Percentiles rank a stretch among this genome's conserved stretches.
Conservation (phyloP, 2,797 vertebrate species). For the Cygnus olor region DNA sequence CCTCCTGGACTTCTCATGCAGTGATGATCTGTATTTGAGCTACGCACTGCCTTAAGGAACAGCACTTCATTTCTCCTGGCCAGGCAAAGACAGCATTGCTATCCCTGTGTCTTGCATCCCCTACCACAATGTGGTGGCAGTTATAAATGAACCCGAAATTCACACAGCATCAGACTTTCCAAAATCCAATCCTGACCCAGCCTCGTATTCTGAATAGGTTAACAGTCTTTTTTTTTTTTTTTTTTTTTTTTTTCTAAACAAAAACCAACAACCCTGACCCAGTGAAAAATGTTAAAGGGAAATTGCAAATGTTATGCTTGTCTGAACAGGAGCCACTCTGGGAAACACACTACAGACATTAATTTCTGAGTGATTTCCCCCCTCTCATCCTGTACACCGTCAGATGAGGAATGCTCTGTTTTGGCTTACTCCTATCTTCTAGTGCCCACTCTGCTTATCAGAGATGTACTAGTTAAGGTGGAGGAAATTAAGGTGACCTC, state of each 20-base stretch:
- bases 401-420: constrained; percentile 25
- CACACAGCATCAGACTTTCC: background rate
- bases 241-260: too few species aligned
- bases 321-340: constrained; percentile 42
- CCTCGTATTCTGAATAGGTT: background rate
- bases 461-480: constrained; percentile 59
- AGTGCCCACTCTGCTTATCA: constrained; percentile 30
- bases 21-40: background rate
- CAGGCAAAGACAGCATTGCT: background rate
- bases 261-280: background rate
- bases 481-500: constrained; percentile 72
- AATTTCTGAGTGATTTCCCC: background rate
- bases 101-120: background rate
- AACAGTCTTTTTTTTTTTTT: too few species aligned
- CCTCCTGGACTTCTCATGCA: rapidly evolving
- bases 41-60: background rate
- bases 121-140: background rate
- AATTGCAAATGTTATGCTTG: constrained; percentile 55
- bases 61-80: background rate
- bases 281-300: constrained; percentile 34
- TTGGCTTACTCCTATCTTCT: constrained; percentile 27
- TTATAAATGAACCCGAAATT: constrained; percentile 9
- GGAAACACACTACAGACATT: constrained; percentile 8
- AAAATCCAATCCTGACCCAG: background rate
- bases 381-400: background rate